Percentiles rank a stretch among this genome's conserved stretches.
phyloP scores from a whole-genome alignment of 2,797 vertebrate genomes.

The Anguilla megastoma region DNA sequence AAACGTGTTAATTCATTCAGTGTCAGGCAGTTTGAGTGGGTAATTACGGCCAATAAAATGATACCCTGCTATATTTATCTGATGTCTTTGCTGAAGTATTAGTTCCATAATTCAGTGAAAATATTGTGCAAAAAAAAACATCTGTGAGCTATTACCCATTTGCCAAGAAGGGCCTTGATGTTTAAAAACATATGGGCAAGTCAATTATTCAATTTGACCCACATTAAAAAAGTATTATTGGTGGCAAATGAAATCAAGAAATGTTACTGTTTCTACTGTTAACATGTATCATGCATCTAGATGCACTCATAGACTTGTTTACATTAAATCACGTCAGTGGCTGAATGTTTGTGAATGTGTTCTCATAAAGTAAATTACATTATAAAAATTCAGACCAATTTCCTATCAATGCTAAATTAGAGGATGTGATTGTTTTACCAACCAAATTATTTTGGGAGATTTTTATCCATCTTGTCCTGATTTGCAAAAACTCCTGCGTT shows the following conservation, averaged over 20 bases:
- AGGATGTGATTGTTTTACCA: neutral
- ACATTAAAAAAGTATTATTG: neutral
- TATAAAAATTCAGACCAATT: too few relatives aligned
- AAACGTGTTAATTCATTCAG: constrained; percentile 59
- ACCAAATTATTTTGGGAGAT: constrained; percentile 1
- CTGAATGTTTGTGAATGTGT: too few relatives aligned
- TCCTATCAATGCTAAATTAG: neutral
- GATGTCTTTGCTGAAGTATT: constrained; percentile 46
- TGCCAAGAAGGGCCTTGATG: too few relatives aligned
- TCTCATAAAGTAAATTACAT: too few relatives aligned
- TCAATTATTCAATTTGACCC: neutral
- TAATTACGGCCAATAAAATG: constrained; percentile 55
- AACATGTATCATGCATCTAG: too few relatives aligned
- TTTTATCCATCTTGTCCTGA: constrained; percentile 11
- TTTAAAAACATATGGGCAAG: too few relatives aligned
- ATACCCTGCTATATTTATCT: constrained; percentile 57
- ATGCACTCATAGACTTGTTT: too few relatives aligned
- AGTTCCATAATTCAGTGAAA: constrained; percentile 53
- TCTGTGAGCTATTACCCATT: neutral
- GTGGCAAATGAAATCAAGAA: too few relatives aligned
- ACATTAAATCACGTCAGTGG: too few relatives aligned
- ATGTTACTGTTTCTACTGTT: too few relatives aligned
- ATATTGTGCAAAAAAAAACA: constrained; percentile 49
- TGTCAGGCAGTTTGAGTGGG: constrained; percentile 56
- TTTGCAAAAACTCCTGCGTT: constrained; percentile 39